phyloP scores from a whole-genome alignment of 2,113 vertebrate genomes.

The Leucoraja erinaceus region DNA sequence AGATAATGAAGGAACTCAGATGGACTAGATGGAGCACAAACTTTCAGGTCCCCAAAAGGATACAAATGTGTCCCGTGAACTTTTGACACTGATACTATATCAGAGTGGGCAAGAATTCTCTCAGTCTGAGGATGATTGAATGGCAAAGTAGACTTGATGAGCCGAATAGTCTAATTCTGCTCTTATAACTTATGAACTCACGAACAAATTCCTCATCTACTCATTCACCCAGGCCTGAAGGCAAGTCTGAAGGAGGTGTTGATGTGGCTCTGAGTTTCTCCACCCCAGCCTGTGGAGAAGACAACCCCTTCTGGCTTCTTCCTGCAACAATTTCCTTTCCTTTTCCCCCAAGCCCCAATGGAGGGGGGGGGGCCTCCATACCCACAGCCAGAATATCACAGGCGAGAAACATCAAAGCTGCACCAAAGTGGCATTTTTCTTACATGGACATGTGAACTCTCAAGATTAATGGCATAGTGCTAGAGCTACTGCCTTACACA shows the following conservation, averaged over 20 bases:
- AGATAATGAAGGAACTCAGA: neutral
- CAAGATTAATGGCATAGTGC: too few species aligned
- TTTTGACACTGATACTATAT: neutral
- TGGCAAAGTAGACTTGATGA: too few species aligned
- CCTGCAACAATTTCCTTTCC: neutral
- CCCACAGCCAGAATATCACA: too few species aligned
- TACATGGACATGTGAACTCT: too few species aligned
- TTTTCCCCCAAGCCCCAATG: neutral
- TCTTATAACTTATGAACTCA: too few species aligned
- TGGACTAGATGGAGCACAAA: neutral
- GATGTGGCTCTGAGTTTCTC: neutral
- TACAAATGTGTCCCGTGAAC: too few species aligned
- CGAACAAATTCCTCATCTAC: neutral
- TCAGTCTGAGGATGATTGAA: neutral
- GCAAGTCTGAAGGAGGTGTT: neutral
- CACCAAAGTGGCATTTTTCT: too few species aligned
- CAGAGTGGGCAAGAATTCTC: neutral
- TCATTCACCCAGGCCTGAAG: neutral
- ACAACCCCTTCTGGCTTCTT: neutral
- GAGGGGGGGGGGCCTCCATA: too few species aligned
- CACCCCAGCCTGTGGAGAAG: neutral
- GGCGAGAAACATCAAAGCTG: neutral
- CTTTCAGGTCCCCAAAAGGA: neutral
- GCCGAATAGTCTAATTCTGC: too few species aligned
- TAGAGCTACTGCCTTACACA: too few species aligned